These are phyloP conservation scores for Phoenicopterus ruber DNA, from an alignment of 2,113 vertebrate species.

Conservation along the genomic window DNA sequence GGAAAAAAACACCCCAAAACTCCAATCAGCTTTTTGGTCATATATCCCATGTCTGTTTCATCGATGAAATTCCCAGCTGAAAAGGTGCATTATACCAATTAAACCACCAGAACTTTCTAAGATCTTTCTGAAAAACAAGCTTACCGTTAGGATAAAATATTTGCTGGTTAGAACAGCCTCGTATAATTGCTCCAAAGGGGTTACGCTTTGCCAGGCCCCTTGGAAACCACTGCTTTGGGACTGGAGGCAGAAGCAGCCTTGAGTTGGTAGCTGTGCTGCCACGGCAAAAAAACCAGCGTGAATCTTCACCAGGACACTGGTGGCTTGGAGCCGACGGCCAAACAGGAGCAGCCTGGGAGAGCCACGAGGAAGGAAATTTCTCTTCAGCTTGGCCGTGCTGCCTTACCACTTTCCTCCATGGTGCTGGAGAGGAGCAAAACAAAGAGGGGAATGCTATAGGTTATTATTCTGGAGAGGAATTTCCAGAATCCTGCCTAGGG, in stretches of 20 bases:
- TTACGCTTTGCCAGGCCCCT: not conserved
- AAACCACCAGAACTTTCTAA: not conserved
- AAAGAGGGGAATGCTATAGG: not conserved
- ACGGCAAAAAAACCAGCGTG: not conserved
- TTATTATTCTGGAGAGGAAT: not conserved
- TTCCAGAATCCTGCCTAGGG: not conserved
- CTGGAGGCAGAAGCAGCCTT: not conserved
- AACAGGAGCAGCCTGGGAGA: not conserved
- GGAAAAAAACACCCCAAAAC: not conserved
- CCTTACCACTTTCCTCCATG: not conserved
- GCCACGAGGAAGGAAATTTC: not conserved
- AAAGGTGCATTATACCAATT: not conserved
- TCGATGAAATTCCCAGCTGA: not conserved
- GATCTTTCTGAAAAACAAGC: not conserved
- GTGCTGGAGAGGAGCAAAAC: not conserved
- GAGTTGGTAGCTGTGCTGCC: not conserved
- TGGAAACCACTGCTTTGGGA: not conserved
- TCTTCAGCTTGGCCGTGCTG: not conserved
- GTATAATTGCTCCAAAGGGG: constrained; percentile 13
- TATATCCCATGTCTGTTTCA: not conserved
- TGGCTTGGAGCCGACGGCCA: not conserved
- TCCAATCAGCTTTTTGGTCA: not conserved
- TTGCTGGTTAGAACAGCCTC: not conserved
- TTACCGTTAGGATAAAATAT: not conserved
- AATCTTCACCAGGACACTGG: not conserved